Base-by-base conservation (phyloP, 2,888 invertebrate species). In the Acronicta leporina region DNA sequence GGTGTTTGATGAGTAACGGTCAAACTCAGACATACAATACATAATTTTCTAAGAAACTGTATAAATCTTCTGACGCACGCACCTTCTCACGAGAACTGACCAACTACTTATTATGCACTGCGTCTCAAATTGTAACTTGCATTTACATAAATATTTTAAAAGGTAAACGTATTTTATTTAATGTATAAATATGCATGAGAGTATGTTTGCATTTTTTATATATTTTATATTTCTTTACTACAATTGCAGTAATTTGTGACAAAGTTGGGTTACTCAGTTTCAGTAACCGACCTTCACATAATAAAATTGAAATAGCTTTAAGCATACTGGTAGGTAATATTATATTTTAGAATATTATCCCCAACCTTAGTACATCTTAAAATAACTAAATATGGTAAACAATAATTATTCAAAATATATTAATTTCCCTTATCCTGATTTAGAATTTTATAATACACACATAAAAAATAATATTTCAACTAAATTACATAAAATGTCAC, bases 91-190 rank as follows among this genome's bases (percentile, higher is more conserved):
- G 76, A 75, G 75, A 72, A 71, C 53, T 63, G 56, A 50, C 46
- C 53, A 56, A 42, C 66, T 75, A 42, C 64, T 78, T 78, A 58
- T 27, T 75, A 78, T 76, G 79, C 75, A 73, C 73, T 73, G 66
- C 60, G 42, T 62, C 61, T 67, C 45, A 52, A 60, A 62, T 56
- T 30, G 49, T 53, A 52, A 33, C 63, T 44, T 35, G 15, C 43
- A 78, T 74, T 72, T 58, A 63, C 73, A 71, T 73, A 62, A 61
- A 63, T 51, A 46, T 62, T 65, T 58, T 50, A 15, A 56, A 68
- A 62, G 48, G 43, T 20, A 49, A 52, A 46, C 40, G 47, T 51
- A 46, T 49, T 53, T 61, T 54, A 49, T 55, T 13, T 52, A 49
- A 46, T 46, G 43, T 13, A 54, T 70, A 40, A 51, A 59, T 65